Evolutionary conservation across 2,888 invertebrate species (phyloP).

Genomic region (Eurois occulta): DNA sequence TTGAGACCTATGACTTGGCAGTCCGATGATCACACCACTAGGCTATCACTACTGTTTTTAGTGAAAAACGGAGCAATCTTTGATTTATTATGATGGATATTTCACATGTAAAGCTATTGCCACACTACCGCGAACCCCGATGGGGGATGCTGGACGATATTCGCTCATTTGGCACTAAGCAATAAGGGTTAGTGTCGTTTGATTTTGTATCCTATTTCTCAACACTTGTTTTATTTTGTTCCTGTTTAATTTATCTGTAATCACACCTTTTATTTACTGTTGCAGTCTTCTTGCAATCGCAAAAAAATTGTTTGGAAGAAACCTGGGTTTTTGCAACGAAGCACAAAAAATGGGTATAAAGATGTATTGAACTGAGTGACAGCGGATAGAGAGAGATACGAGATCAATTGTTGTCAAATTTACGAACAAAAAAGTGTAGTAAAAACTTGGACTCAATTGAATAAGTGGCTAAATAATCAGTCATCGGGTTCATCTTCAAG

Average conservation of each 20-base stretch:
- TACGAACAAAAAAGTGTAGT: neutral
- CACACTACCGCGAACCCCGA: too few species aligned
- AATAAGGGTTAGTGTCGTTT: neutral
- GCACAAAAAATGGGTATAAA: neutral
- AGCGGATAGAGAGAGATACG: neutral
- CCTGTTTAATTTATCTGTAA: neutral
- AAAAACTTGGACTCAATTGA: neutral
- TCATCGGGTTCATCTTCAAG: too few species aligned
- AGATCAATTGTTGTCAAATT: neutral
- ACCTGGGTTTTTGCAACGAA: constrained; percentile 2
- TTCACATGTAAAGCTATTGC: too few species aligned
- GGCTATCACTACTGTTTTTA: too few species aligned
- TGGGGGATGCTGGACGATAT: too few species aligned
- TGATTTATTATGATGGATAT: too few species aligned
- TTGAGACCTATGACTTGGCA: too few species aligned
- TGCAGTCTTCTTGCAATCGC: neutral
- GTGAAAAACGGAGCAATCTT: too few species aligned
- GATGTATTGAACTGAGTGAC: constrained; percentile 3
- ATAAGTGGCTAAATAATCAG: too few species aligned
- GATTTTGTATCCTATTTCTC: neutral
- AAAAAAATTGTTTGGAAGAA: neutral
- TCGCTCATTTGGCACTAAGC: too few species aligned
- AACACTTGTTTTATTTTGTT: neutral
- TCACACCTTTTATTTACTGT: constrained; percentile 5
- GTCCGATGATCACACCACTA: too few species aligned